Conservation (phyloP, 2,113 vertebrate species). For the Microcebus tavaratra region DNA sequence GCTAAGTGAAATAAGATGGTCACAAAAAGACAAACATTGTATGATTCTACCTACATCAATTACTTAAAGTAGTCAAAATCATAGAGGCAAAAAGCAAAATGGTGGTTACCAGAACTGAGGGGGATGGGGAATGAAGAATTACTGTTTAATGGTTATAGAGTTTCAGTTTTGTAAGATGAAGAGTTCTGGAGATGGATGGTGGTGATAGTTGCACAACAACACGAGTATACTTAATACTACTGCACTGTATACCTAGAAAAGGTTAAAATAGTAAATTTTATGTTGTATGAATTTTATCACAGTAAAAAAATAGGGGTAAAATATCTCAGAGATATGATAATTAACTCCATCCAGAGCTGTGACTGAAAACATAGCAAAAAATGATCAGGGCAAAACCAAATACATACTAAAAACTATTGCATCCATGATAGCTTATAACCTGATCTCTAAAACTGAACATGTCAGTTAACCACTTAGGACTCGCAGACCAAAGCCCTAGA, state of each 20-base stretch:
- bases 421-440: background rate
- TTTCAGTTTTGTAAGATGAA: background rate
- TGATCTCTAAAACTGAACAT: background rate
- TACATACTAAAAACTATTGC: background rate
- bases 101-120: background rate
- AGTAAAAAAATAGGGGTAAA: background rate
- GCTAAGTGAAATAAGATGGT: background rate
- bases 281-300: background rate
- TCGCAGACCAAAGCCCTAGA: background rate
- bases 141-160: background rate
- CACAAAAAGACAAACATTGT: background rate
- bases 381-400: background rate
- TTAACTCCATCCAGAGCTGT: conserved; percentile 3
- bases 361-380: background rate
- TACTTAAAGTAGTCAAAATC: background rate
- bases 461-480: background rate
- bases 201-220: background rate
- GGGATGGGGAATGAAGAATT: background rate
- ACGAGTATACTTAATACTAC: background rate
- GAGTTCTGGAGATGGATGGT: background rate
- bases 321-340: background rate
- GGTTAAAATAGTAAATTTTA: background rate
- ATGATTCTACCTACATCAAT: background rate
- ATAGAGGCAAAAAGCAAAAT: background rate
- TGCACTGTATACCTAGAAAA: background rate